A percentile compares a stretch with the other conserved stretches of the same genome.
phyloP scores from a whole-genome alignment of 92 coral and sea anemone species.

The Muricea muricata region DNA sequence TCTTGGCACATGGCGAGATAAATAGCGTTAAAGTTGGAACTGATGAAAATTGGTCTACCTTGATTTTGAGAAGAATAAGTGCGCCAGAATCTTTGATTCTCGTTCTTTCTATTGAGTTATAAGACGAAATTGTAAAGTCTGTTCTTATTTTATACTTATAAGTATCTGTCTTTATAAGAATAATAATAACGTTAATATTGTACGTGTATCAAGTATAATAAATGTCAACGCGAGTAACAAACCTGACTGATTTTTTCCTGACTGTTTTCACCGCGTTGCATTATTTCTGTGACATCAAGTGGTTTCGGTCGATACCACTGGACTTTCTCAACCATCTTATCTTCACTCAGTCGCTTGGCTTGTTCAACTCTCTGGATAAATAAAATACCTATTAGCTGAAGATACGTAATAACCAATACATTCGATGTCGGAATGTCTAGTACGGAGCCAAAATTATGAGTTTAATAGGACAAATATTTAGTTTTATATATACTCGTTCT shows the following conservation, averaged over 20 bases:
- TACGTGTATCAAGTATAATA: too few species aligned
- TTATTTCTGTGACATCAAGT: slow-evolving; percentile 21
- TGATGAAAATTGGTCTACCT: slow-evolving; percentile 64
- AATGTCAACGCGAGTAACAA: not conserved
- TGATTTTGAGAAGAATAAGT: slow-evolving; percentile 86
- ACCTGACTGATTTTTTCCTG: slow-evolving; percentile 86
- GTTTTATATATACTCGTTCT: too few species aligned
- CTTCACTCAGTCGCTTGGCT: slow-evolving; percentile 94
- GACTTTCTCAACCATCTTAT: slow-evolving; percentile 80
- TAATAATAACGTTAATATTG: too few species aligned
- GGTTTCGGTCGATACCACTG: slow-evolving; percentile 90
- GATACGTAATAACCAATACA: too few species aligned
- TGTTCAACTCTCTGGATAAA: slow-evolving; percentile 86
- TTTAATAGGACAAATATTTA: too few species aligned
- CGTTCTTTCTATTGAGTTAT: slow-evolving; percentile 76
- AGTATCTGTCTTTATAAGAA: too few species aligned
- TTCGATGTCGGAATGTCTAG: too few species aligned
- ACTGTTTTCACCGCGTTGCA: slow-evolving; percentile 81
- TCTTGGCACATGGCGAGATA: too few species aligned
- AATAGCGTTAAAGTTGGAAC: too few species aligned
- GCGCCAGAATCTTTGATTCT: slow-evolving; percentile 93
- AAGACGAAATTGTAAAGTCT: not conserved
- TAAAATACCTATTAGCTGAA: not conserved
- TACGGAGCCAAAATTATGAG: too few species aligned
- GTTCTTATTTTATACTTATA: too few species aligned